Evolutionary conservation across 2,113 vertebrate genomes (phyloP).

Genomic region (Caranx melampygus): DNA sequence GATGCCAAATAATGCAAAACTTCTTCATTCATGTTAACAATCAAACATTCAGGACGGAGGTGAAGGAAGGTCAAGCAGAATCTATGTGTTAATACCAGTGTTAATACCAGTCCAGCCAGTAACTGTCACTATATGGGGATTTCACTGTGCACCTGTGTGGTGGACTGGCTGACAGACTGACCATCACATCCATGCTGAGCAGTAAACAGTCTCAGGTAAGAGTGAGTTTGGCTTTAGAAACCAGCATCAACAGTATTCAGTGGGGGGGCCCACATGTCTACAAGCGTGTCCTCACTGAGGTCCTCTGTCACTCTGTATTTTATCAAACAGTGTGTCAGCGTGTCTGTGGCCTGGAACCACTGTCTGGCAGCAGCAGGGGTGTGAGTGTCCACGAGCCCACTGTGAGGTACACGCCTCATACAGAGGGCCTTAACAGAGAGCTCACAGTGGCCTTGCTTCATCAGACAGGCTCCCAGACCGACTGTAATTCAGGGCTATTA

Average conservation of each 20-base stretch:
- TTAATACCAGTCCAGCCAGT: too few species aligned
- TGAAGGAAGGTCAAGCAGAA: too few species aligned
- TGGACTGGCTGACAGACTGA: background rate
- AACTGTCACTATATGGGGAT: too few species aligned
- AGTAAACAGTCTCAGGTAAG: background rate
- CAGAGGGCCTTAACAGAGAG: conserved; percentile 5
- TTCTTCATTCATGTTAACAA: too few species aligned
- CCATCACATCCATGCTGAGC: too few species aligned
- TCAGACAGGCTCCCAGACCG: conserved; percentile 30
- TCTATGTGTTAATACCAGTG: too few species aligned
- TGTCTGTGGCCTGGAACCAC: background rate
- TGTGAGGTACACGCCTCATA: background rate
- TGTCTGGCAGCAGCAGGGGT: background rate
- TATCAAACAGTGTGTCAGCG: conserved; percentile 3
- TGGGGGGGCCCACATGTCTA: background rate
- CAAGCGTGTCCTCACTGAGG: background rate
- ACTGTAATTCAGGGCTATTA: conserved; percentile 62
- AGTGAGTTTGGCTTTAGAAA: background rate
- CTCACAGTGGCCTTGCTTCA: background rate
- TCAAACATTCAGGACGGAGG: too few species aligned
- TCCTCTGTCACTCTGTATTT: conserved; percentile 3
- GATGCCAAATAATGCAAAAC: too few species aligned
- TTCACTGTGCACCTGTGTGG: too few species aligned
- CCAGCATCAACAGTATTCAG: background rate
- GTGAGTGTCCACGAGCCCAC: background rate